These are phyloP conservation scores for Ictalurus furcatus DNA, from an alignment of 2,113 vertebrate species.

Conservation along the genomic window DNA sequence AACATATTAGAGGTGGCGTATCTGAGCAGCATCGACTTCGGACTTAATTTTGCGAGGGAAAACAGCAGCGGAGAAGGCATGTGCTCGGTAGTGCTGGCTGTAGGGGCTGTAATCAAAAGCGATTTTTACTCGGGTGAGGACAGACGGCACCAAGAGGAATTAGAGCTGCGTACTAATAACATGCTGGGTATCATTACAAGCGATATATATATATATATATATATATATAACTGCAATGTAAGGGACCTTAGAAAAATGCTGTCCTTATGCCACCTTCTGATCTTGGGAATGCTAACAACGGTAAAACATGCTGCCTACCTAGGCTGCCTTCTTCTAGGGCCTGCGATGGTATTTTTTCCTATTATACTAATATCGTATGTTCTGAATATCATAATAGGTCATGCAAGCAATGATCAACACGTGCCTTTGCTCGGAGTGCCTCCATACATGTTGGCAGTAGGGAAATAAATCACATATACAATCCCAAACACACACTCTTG, in stretches of 20 bases:
- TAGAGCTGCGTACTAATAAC: neutral
- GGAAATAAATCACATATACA: neutral
- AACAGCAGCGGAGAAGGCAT: neutral
- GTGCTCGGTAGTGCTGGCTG: neutral
- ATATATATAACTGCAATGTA: neutral
- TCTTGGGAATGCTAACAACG: neutral
- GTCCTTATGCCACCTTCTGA: neutral
- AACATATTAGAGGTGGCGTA: constrained; percentile 41
- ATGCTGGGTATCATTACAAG: neutral
- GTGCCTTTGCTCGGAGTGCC: neutral
- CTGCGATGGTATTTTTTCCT: neutral
- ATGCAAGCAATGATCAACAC: neutral
- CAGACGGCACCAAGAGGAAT: neutral
- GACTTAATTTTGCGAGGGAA: constrained; percentile 25
- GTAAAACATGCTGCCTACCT: neutral
- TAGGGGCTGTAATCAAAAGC: neutral
- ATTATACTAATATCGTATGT: neutral
- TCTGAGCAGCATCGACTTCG: constrained; percentile 35
- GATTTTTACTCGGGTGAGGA: constrained; percentile 11
- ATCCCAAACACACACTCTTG: neutral
- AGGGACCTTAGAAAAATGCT: neutral
- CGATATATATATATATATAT: no score
- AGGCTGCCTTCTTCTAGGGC: neutral
- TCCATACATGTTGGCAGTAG: neutral
- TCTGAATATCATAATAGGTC: neutral